Percentiles rank a stretch among this genome's conserved stretches.
Conservation (phyloP, 2,797 vertebrate species). For the Arnoldichthys spilopterus region DNA sequence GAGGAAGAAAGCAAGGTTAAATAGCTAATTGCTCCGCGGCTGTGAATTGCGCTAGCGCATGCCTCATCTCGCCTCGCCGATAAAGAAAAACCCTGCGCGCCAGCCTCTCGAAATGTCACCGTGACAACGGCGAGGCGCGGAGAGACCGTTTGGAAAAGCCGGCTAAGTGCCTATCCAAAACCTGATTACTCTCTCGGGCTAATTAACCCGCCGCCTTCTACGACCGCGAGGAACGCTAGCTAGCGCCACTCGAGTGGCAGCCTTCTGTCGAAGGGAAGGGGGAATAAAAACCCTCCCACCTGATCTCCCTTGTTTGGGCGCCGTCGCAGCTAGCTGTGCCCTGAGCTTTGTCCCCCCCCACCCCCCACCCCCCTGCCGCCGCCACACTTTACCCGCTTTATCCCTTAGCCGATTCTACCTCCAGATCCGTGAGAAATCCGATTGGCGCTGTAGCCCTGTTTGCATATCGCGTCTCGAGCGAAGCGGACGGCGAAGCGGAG, state of each 20-base stretch:
- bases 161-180: constrained; percentile 26
- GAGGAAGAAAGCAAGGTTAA: constrained; percentile 60
- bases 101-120: constrained; percentile 54
- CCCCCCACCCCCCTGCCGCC: neutral
- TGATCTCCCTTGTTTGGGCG: no score
- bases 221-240: neutral
- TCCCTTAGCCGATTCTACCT: constrained; percentile 60
- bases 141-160: constrained; percentile 39
- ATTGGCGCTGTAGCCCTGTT: constrained; percentile 58
- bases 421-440: constrained; percentile 52
- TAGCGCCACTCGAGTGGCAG: neutral
- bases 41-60: constrained; percentile 59
- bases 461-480: constrained; percentile 67
- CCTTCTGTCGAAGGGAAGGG: neutral
- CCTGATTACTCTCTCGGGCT: constrained; percentile 52
- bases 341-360: no score
- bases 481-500: no score
- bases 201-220: constrained; percentile 5
- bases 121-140: constrained; percentile 42
- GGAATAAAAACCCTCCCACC: neutral
- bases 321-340: no score
- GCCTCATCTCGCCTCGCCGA: constrained; percentile 64
- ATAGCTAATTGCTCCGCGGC: constrained; percentile 66
- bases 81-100: constrained; percentile 62
- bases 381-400: constrained; percentile 61